These are phyloP conservation scores for Porites cylindrica DNA, from an alignment of 92 coral and sea anemone genomes.

Conservation along the genomic window DNA sequence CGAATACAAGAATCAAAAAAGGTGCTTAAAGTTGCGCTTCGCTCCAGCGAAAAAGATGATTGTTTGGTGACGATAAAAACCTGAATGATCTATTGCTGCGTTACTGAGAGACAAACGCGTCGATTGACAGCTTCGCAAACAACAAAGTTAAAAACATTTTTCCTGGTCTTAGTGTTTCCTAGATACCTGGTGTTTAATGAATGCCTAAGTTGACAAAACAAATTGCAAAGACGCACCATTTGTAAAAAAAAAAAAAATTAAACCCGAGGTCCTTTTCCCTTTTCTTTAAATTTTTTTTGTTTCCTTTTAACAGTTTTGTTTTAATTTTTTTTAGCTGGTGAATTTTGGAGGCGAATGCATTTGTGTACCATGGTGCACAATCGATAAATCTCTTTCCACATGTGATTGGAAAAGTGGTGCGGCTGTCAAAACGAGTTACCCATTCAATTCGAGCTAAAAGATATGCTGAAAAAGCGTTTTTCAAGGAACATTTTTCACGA, in stretches of 20 bases:
- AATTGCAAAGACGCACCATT: not conserved
- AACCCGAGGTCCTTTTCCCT: not conserved
- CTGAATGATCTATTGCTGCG: conserved; percentile 18
- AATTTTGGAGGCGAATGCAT: not conserved
- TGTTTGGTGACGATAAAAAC: conserved; percentile 11
- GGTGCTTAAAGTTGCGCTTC: conserved; percentile 26
- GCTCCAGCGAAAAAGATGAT: not conserved
- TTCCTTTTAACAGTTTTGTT: not conserved
- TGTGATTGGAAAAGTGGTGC: not conserved
- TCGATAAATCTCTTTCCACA: not conserved
- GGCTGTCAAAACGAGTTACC: not conserved
- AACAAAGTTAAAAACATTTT: conserved; percentile 25
- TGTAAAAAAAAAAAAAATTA: not conserved
- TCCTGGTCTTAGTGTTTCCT: conserved; percentile 31
- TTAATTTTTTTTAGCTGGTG: not conserved
- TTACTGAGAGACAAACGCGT: conserved; percentile 26
- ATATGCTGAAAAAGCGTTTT: not conserved
- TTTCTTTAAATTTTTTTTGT: not conserved
- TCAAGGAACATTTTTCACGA: too few species aligned
- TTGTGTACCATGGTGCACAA: not conserved
- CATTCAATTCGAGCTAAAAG: not conserved
- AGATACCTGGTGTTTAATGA: conserved; percentile 18
- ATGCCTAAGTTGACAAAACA: not conserved
- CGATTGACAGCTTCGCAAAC: conserved; percentile 19
- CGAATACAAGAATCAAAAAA: not conserved